phyloP scores from a whole-genome alignment of 2,113 vertebrate species.

The Oriolus oriolus region DNA sequence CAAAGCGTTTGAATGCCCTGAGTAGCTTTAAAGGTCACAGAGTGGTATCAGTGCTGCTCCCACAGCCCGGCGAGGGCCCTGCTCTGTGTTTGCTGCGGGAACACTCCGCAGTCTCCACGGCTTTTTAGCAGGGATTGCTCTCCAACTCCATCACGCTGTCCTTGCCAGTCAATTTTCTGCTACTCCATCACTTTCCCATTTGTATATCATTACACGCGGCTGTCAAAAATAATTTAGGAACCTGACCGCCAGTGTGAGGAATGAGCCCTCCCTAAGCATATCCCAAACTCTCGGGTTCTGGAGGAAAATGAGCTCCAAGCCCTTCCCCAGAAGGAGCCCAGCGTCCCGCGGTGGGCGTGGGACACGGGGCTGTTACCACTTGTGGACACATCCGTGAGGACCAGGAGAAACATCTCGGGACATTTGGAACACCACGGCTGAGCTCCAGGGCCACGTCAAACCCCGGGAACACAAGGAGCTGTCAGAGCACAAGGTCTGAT shows the following conservation, averaged over 20 bases:
- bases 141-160: not conserved
- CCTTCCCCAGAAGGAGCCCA: not conserved
- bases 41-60: not conserved
- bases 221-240: constrained; percentile 62
- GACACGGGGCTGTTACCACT: not conserved
- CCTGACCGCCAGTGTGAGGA: constrained; percentile 25
- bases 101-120: not conserved
- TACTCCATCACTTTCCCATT: constrained; percentile 56
- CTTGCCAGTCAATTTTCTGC: constrained; percentile 61
- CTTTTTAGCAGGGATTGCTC: not conserved
- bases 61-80: not conserved
- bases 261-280: not conserved
- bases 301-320: not conserved
- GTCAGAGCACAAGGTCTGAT: rapidly evolving
- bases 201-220: constrained; percentile 16
- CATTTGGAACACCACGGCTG: rapidly evolving
- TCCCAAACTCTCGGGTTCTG: not conserved
- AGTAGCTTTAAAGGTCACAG: not conserved
- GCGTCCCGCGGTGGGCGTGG: not conserved
- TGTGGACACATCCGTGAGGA: rapidly evolving
- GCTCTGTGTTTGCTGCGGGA: not conserved
- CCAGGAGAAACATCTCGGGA: not conserved
- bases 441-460: not conserved
- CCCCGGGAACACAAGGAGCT: not conserved
- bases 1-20: not conserved